A percentile compares a stretch with the other conserved stretches of the same genome.
Conservation (phyloP, 2,888 invertebrate genomes). For the Gastracanthus pulcherrimus region DNA sequence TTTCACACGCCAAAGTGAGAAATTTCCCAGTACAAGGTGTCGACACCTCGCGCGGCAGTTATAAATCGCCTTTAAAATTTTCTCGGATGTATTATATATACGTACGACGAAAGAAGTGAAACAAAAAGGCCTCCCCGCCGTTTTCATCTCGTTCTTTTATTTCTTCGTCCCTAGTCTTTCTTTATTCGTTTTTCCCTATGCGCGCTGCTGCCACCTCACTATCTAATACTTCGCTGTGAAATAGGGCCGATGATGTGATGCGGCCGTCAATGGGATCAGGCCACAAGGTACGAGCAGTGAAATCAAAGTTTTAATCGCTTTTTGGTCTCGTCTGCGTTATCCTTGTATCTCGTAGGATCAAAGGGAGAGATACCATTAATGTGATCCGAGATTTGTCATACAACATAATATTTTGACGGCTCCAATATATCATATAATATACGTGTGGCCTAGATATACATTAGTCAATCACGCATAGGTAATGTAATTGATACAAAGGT, state of each 20-base stretch:
- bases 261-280: conserved; percentile 10
- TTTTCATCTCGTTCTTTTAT: background rate
- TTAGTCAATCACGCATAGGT: background rate
- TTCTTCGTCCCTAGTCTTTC: background rate
- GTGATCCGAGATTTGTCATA: background rate
- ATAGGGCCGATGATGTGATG: background rate
- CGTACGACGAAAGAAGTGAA: background rate
- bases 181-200: background rate
- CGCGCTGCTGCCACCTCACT: conserved; percentile 21
- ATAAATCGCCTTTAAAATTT: conserved; percentile 50
- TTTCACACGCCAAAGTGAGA: conserved; percentile 9
- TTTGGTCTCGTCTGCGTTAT: background rate
- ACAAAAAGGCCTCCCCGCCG: background rate
- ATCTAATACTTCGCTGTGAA: conserved; percentile 15
- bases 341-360: background rate
- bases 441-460: background rate
- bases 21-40: conserved; percentile 19
- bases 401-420: conserved; percentile 32
- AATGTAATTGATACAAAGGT: background rate
- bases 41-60: conserved; percentile 24
- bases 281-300: background rate
- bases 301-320: conserved; percentile 20
- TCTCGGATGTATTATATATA: background rate
- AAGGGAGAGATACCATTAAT: background rate
- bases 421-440: background rate